phyloP scores from a whole-genome alignment of 2,888 invertebrate species.

The Nomada fabriciana region DNA sequence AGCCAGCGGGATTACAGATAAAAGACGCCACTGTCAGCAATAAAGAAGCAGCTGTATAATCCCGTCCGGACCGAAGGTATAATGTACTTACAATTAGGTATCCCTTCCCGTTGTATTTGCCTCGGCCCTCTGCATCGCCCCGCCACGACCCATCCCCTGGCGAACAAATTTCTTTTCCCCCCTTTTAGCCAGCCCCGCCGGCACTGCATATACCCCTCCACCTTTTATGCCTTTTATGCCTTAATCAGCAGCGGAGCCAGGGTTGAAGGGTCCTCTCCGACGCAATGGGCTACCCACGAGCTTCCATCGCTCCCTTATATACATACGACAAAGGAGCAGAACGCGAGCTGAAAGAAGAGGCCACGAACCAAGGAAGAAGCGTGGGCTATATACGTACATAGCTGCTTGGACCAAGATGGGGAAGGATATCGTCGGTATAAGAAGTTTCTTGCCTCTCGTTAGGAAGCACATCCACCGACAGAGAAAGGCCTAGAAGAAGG shows the following conservation, averaged over 20 bases:
- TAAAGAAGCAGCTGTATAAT: slow-evolving; percentile 75
- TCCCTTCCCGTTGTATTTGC: slow-evolving; percentile 69
- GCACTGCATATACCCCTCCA: slow-evolving; percentile 52
- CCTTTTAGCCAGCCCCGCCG: slow-evolving; percentile 20
- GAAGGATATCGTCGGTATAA: slow-evolving; percentile 42
- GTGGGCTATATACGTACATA: background rate
- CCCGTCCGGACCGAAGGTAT: slow-evolving; percentile 68
- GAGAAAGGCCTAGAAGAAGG: slow-evolving; percentile 6
- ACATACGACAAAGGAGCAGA: slow-evolving; percentile 52
- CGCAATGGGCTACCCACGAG: slow-evolving; percentile 66
- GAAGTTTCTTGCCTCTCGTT: slow-evolving; percentile 72
- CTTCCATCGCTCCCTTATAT: slow-evolving; percentile 57
- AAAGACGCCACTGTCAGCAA: slow-evolving; percentile 71
- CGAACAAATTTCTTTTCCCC: slow-evolving; percentile 69
- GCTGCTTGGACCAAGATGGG: slow-evolving; percentile 15
- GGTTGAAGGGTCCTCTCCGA: slow-evolving; percentile 68
- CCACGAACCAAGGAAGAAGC: slow-evolving; percentile 15
- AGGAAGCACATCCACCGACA: slow-evolving; percentile 42
- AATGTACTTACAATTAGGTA: slow-evolving; percentile 75
- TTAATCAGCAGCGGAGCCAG: slow-evolving; percentile 69
- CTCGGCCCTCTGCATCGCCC: slow-evolving; percentile 29
- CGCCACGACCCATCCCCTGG: background rate
- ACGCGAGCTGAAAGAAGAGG: slow-evolving; percentile 33
- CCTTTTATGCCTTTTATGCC: slow-evolving; percentile 74
- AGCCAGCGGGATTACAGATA: slow-evolving; percentile 62